Percentiles rank a stretch among this genome's conserved stretches.
These are phyloP conservation scores for Megaustenia siamemsis DNA, from an alignment of 2,888 invertebrate genomes.

Conservation along the genomic window DNA sequence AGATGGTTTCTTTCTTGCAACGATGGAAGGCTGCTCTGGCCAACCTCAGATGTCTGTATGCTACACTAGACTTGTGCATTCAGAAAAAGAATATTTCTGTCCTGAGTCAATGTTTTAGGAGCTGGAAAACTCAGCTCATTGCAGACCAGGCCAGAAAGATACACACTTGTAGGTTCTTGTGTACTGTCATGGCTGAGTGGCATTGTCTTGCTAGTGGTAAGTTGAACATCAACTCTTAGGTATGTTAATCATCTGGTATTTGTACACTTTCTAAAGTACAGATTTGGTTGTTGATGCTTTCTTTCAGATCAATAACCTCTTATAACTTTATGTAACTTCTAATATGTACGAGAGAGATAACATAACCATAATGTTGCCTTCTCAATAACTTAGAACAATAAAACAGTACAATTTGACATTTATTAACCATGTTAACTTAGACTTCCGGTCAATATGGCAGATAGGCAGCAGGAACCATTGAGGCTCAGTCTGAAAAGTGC, in stretches of 20 bases:
- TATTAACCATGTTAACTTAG: too few relatives aligned
- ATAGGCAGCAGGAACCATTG: too few relatives aligned
- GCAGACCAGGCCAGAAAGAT: constrained; percentile 60
- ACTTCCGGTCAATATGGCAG: too few relatives aligned
- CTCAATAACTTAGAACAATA: too few relatives aligned
- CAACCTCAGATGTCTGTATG: constrained; percentile 60
- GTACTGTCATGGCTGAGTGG: constrained; percentile 66
- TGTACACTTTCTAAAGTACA: too few relatives aligned
- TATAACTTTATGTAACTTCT: too few relatives aligned
- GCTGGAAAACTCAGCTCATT: constrained; percentile 64
- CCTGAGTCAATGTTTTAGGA: constrained; percentile 55
- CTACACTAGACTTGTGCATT: constrained; percentile 58
- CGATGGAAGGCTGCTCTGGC: constrained; percentile 63
- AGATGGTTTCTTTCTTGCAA: constrained; percentile 56
- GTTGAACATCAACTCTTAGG: background rate
- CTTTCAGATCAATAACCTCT: too few relatives aligned
- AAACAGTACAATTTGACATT: too few relatives aligned
- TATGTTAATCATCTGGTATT: background rate
- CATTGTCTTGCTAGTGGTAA: constrained; percentile 63
- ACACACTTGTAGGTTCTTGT: constrained; percentile 62
- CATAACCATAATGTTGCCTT: too few relatives aligned
- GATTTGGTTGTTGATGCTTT: too few relatives aligned
- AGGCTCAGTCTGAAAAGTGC: too few relatives aligned
- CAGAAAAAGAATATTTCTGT: constrained; percentile 57
- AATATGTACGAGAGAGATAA: too few relatives aligned